phyloP scores from a whole-genome alignment of 2,888 invertebrate species.

The Coelinius sp. region DNA sequence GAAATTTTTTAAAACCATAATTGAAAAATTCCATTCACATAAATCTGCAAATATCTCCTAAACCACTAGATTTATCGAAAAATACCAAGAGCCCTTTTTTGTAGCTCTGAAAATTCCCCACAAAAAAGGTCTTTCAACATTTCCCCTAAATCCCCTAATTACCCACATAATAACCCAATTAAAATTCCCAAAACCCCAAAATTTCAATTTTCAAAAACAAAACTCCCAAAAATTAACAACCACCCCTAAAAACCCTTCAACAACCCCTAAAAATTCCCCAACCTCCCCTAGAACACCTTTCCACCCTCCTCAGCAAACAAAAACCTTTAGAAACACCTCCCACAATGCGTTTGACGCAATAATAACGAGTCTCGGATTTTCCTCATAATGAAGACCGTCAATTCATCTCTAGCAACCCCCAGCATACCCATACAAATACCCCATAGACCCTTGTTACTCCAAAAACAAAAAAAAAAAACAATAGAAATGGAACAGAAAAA shows the following conservation, averaged over 20 bases:
- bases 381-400: background rate
- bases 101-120: too few species aligned
- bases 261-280: background rate
- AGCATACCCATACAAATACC: background rate
- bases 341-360: background rate
- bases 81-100: too few species aligned
- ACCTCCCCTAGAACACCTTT: too few species aligned
- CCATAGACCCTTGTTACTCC: background rate
- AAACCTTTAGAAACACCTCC: background rate
- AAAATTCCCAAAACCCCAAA: background rate
- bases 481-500: background rate
- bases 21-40: too few species aligned
- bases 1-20: too few species aligned
- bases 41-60: too few species aligned
- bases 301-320: background rate
- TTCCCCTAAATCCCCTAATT: background rate
- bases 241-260: background rate
- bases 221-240: background rate
- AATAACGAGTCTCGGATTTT: background rate
- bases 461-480: background rate
- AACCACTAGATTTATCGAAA: too few species aligned
- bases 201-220: too few species aligned
- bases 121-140: too few species aligned
- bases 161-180: background rate
- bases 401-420: background rate